Evolutionary conservation across 1,140 invertebrate species (phyloP), one percentile per base, ranked within the genome.

Genomic region (Calliopsis andreniformis): DNA sequence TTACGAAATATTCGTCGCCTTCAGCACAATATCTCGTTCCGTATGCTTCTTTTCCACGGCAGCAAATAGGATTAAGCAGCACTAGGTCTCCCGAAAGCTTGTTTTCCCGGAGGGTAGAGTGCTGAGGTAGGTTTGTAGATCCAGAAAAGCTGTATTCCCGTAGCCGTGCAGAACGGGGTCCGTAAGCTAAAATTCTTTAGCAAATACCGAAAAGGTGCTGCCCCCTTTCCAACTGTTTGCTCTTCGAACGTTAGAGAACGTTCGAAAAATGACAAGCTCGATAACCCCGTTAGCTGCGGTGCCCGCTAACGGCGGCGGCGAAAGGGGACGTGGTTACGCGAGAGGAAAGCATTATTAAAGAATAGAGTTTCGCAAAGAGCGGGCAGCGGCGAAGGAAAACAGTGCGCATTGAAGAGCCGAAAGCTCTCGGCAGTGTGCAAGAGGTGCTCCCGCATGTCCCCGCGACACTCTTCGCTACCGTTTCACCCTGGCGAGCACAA

Each of bases 271-370:
- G 18, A 20, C 55, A 39, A 58, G 18, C 30, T 6, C 55, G n/a
- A n/a, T 58, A 35, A 58, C 25, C 30, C 8, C 55, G 28, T 56
- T 23, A 23, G 7, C n/a, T n/a, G 20, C 18, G 35, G 3, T 39
- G 3, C 35, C 35, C 7, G 47, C 47, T 2, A 56, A 18, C 28
- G 28, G 20, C 30, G 32, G 18, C 30, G 18, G 1, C 32, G 18
- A 7, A n/a, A n/a, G n/a, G 16, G 4, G 35, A 39, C 35, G 28
- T 23, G 3, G 10, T 16, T 25, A 30, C 12, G 23, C n/a, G 20
- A 32, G 53, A n/a, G 20, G 53, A 28, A 25, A 58, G 20, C 42
- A 30, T 23, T 56, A 70, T 70, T 59, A 45, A 70, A 45, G 39
- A 32, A 59, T 25, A 45, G n/a, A 12, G 14, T 14, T 3, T n/a